These are phyloP conservation scores for Aporophyla lueneburgensis DNA, from an alignment of 2,888 invertebrate species.

Conservation along the genomic window DNA sequence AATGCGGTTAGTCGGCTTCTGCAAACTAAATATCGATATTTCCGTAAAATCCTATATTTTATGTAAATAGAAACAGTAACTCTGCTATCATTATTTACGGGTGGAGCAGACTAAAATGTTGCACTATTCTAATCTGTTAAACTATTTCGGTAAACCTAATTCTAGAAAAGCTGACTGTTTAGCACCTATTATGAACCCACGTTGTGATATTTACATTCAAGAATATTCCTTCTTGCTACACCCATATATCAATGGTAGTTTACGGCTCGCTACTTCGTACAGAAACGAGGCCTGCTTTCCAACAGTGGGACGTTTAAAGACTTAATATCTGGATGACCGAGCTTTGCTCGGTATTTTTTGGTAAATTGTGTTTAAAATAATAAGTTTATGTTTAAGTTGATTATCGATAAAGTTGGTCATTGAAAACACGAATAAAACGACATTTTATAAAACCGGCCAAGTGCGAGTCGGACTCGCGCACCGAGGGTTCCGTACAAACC, in stretches of 20 bases:
- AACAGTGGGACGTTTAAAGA: background rate
- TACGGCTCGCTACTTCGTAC: background rate
- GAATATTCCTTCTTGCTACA: background rate
- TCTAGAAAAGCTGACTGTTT: background rate
- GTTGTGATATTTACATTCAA: background rate
- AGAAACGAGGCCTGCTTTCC: background rate
- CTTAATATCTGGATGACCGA: too few relatives aligned
- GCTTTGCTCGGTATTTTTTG: too few relatives aligned
- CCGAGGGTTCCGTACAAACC: too few relatives aligned
- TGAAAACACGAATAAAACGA: too few relatives aligned
- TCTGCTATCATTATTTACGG: background rate
- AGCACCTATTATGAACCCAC: background rate
- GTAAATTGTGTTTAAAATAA: too few relatives aligned
- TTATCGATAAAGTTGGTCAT: too few relatives aligned
- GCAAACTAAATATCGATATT: slow-evolving; percentile 34
- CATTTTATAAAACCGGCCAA: too few relatives aligned
- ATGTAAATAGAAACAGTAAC: slow-evolving; percentile 18
- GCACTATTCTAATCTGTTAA: background rate
- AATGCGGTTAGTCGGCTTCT: slow-evolving; percentile 35
- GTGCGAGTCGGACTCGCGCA: too few relatives aligned
- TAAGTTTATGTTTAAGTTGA: too few relatives aligned
- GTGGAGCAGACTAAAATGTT: background rate
- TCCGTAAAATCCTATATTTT: slow-evolving; percentile 6
- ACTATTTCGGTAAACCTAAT: background rate
- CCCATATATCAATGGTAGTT: too few relatives aligned